Conservation (phyloP, 2,888 invertebrate species). For the Platycheirus rosarum region DNA sequence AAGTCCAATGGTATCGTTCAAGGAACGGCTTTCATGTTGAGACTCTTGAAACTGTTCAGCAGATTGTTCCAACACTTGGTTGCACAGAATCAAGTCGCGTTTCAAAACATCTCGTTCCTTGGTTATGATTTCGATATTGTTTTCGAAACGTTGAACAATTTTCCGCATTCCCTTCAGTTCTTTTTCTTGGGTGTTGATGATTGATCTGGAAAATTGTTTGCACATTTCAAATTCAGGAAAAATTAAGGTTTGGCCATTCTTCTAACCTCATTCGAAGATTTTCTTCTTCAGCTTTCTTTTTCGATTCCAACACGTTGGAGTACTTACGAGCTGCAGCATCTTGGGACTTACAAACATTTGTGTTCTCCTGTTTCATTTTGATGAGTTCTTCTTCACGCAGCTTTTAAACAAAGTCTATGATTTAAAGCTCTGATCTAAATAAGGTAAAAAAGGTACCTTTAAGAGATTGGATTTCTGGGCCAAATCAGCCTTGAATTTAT, state of each 20-base stretch:
- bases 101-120: slow-evolving; percentile 81
- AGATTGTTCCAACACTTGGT: slow-evolving; percentile 76
- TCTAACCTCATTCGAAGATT: slow-evolving; percentile 78
- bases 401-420: slow-evolving; percentile 55
- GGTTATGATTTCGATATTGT: slow-evolving; percentile 78
- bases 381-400: slow-evolving; percentile 81
- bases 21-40: slow-evolving; percentile 80
- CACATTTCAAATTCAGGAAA: neutral
- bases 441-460: slow-evolving; percentile 75
- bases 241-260: too few species aligned
- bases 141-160: slow-evolving; percentile 79
- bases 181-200: slow-evolving; percentile 79
- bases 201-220: slow-evolving; percentile 24
- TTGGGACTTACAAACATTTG: slow-evolving; percentile 79
- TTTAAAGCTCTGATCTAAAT: neutral
- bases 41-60: slow-evolving; percentile 78
- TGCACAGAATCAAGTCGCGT: slow-evolving; percentile 78
- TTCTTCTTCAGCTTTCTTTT: slow-evolving; percentile 78
- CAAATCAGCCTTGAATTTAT: slow-evolving; percentile 79
- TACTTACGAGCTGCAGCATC: slow-evolving; percentile 80
- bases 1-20: slow-evolving; percentile 78
- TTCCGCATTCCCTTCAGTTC: slow-evolving; percentile 80
- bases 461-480: slow-evolving; percentile 79
- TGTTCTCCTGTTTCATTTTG: slow-evolving; percentile 80
- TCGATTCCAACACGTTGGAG: slow-evolving; percentile 77